Percentiles rank a stretch among this genome's conserved stretches.
Conservation (phyloP, 2,797 vertebrate species). For the Anas flavirostris region DNA sequence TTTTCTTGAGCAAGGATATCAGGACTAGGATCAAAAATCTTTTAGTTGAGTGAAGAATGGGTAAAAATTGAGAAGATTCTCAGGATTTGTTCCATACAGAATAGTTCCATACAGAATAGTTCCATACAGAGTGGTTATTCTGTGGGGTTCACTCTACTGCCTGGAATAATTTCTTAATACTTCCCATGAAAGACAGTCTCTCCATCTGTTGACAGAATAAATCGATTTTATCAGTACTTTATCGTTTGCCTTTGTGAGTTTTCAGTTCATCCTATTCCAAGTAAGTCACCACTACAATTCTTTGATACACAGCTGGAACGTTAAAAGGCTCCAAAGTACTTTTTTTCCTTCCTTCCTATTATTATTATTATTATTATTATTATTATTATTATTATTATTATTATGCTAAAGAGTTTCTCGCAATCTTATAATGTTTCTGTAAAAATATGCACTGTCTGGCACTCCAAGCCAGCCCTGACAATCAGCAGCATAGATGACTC, state of each 20-base stretch:
- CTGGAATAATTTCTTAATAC: background rate
- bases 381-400: background rate
- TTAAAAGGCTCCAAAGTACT: background rate
- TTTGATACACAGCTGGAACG: background rate
- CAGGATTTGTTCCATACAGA: background rate
- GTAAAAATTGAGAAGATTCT: background rate
- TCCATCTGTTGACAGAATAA: background rate
- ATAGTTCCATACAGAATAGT: background rate
- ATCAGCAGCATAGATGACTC: background rate
- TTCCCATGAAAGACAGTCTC: background rate
- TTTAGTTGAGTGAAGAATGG: background rate
- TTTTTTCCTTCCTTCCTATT: background rate
- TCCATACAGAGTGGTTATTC: background rate
- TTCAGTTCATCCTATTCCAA: background rate
- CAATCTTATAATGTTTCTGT: background rate
- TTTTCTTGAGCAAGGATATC: background rate
- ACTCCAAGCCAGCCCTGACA: rapidly evolving
- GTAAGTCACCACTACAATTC: background rate
- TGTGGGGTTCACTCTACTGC: background rate
- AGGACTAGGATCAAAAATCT: background rate
- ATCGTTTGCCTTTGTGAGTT: background rate
- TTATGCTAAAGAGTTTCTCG: background rate
- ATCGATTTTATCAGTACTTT: background rate
- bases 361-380: no score
- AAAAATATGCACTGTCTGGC: background rate